A percentile compares a stretch with the other conserved stretches of the same genome.
Conservation (phyloP, 2,888 invertebrate genomes). For the Spilosoma lubricipeda region DNA sequence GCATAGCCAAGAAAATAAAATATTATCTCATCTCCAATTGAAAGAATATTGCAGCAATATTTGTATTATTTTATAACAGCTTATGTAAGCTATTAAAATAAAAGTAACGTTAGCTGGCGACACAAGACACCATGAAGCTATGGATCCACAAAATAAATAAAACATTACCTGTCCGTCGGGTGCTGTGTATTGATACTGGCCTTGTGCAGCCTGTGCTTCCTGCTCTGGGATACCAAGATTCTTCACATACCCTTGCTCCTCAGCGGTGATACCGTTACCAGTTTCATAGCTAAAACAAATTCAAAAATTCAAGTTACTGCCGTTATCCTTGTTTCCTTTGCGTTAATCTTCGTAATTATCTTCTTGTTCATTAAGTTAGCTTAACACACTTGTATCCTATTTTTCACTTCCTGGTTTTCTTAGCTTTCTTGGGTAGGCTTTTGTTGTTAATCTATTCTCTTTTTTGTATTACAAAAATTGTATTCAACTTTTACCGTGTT, state of each 20-base stretch:
- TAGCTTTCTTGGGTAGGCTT: background rate
- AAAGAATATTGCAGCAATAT: background rate
- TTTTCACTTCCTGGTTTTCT: background rate
- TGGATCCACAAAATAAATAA: background rate
- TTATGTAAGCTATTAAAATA: background rate
- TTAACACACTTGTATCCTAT: background rate
- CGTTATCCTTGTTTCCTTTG: background rate
- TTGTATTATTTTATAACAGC: background rate
- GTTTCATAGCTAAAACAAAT: constrained; percentile 84
- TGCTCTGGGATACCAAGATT: constrained; percentile 85
- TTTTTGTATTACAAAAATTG: too few species aligned
- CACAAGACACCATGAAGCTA: background rate
- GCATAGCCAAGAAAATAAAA: background rate
- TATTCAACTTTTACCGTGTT: background rate
- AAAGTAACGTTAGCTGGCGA: background rate
- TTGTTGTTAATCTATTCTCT: background rate
- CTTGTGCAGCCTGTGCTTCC: constrained; percentile 87
- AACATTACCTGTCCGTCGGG: constrained; percentile 83
- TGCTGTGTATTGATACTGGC: constrained; percentile 87
- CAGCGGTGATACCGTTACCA: constrained; percentile 88
- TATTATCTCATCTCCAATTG: background rate
- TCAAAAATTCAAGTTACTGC: background rate
- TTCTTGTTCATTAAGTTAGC: background rate
- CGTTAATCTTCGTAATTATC: background rate
- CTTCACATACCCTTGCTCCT: constrained; percentile 87